Evolutionary conservation across 2,797 vertebrate genomes (phyloP).

Genomic region (Alectoris magna): DNA sequence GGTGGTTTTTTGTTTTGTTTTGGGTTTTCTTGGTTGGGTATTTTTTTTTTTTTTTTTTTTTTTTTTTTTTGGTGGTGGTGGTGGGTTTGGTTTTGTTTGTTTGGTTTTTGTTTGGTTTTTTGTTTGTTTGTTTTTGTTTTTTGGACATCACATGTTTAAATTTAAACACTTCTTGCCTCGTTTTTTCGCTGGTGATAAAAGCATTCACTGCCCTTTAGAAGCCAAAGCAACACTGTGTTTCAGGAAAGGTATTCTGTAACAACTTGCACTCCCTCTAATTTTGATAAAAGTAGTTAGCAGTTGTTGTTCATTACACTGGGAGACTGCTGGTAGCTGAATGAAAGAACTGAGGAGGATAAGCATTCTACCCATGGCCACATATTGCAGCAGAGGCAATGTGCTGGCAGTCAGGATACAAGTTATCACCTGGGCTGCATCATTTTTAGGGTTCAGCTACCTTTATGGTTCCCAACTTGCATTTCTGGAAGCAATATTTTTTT

Average conservation of each 20-base stretch:
- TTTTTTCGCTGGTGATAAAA: background rate
- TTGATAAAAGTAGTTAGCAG: background rate
- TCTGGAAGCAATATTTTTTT: background rate
- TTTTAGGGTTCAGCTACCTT: background rate
- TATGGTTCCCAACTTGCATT: background rate
- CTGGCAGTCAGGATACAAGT: background rate
- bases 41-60: too few species aligned
- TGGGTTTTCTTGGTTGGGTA: too few species aligned
- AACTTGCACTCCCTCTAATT: background rate
- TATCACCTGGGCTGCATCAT: background rate
- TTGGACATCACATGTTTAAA: background rate
- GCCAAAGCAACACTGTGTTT: background rate
- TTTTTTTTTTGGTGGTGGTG: background rate
- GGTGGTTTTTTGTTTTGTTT: too few species aligned
- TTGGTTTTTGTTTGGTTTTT: too few species aligned
- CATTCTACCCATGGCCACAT: background rate
- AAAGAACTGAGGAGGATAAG: background rate
- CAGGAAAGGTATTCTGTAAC: fast-evolving
- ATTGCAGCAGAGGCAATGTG: background rate
- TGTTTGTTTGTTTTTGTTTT: background rate
- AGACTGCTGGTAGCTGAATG: background rate
- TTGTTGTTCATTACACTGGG: background rate
- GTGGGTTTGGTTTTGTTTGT: too few species aligned
- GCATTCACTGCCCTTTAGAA: background rate
- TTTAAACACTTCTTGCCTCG: background rate